phyloP scores from a whole-genome alignment of 2,113 vertebrate species.

The Xiphophorus hellerii region DNA sequence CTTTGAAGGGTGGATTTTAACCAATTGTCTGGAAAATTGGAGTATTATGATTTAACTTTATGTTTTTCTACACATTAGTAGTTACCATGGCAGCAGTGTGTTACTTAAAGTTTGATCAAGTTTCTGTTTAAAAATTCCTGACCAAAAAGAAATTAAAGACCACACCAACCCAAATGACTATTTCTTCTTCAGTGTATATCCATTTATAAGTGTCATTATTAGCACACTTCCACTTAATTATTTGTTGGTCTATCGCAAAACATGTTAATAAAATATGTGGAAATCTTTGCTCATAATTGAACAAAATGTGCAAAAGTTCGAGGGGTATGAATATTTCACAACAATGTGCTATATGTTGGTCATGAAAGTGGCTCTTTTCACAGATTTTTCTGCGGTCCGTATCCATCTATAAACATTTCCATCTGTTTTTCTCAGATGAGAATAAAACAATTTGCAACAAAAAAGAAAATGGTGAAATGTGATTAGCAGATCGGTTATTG shows the following conservation, averaged over 20 bases:
- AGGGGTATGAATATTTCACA: background rate
- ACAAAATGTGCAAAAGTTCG: background rate
- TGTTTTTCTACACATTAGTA: no score
- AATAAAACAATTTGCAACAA: background rate
- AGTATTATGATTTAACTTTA: no score
- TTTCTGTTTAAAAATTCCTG: no score
- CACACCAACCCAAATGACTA: no score
- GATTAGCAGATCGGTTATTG: constrained; percentile 42
- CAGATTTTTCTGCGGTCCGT: background rate
- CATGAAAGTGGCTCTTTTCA: background rate
- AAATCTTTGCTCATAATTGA: background rate
- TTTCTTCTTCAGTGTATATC: background rate
- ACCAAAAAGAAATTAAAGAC: no score
- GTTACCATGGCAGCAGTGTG: no score
- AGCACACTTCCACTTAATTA: background rate
- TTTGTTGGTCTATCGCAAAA: background rate
- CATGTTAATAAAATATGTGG: background rate
- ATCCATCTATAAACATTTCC: background rate
- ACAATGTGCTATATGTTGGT: background rate
- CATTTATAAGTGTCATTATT: background rate
- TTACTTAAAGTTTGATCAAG: no score
- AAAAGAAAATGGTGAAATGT: background rate
- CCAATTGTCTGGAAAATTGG: no score
- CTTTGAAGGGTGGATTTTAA: no score
- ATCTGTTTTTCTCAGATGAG: background rate